phyloP scores from a whole-genome alignment of 2,797 vertebrate genomes.

The Limosa lapponica region DNA sequence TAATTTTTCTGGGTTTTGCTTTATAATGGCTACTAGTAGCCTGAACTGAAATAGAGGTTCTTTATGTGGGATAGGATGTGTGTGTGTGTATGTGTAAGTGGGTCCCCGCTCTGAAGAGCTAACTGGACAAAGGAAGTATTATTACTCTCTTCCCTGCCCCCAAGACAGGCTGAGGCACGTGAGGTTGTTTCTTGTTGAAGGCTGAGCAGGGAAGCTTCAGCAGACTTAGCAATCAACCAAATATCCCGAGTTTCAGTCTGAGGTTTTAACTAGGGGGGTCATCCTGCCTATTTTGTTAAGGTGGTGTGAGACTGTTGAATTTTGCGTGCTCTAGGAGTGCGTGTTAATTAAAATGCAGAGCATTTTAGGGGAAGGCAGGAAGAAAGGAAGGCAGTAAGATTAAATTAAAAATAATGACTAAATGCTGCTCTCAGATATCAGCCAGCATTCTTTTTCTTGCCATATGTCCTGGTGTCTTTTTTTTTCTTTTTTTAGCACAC shows the following conservation, averaged over 20 bases:
- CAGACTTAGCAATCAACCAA: neutral
- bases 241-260: neutral
- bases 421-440: neutral
- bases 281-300: neutral
- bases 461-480: neutral
- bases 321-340: neutral
- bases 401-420: neutral
- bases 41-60: neutral
- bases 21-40: neutral
- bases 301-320: neutral
- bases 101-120: neutral
- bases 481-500: neutral
- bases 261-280: neutral
- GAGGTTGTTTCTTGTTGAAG: neutral
- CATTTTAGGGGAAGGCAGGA: neutral
- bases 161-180: neutral
- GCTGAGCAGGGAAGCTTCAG: neutral
- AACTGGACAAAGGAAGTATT: neutral
- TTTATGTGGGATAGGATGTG: neutral
- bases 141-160: neutral
- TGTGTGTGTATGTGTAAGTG: neutral
- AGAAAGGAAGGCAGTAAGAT: neutral
- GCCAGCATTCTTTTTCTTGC: neutral
- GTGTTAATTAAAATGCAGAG: neutral
- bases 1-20: neutral